These are phyloP conservation scores for Tetramorium simillimum DNA, from an alignment of 1,140 invertebrate species.

Conservation along the genomic window DNA sequence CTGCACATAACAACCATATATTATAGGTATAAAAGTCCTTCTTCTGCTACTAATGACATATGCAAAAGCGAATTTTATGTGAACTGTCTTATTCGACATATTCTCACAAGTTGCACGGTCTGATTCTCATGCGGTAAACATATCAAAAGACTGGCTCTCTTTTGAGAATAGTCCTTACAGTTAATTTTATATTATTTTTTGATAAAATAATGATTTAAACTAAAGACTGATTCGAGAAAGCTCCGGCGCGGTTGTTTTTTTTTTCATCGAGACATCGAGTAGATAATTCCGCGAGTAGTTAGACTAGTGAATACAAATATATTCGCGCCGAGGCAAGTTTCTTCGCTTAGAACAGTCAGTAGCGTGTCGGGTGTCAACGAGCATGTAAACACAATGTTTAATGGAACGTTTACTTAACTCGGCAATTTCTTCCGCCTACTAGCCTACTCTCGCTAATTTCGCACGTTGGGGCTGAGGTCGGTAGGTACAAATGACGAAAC, in stretches of 20 bases:
- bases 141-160: neutral
- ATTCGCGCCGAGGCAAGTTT: slow-evolving; percentile 9
- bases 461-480: neutral
- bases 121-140: neutral
- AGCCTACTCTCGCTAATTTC: slow-evolving; percentile 1
- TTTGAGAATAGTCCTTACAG: neutral
- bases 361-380: neutral
- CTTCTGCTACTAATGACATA: slow-evolving; percentile 50
- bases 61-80: slow-evolving; percentile 62
- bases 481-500: neutral
- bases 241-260: neutral
- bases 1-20: neutral
- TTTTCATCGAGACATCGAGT: neutral
- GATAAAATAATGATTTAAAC: neutral
- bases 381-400: slow-evolving; percentile 30
- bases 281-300: slow-evolving; percentile 8
- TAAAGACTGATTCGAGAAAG: neutral
- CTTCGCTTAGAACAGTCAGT: slow-evolving; percentile 37
- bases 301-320: neutral
- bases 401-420: neutral
- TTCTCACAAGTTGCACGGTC: slow-evolving; percentile 45
- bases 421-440: slow-evolving; percentile 42
- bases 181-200: slow-evolving; percentile 43
- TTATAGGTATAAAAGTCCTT: slow-evolving; percentile 3
- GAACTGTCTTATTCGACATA: neutral